phyloP scores from a whole-genome alignment of 2,888 invertebrate genomes.

The Lathronympha strigana region DNA sequence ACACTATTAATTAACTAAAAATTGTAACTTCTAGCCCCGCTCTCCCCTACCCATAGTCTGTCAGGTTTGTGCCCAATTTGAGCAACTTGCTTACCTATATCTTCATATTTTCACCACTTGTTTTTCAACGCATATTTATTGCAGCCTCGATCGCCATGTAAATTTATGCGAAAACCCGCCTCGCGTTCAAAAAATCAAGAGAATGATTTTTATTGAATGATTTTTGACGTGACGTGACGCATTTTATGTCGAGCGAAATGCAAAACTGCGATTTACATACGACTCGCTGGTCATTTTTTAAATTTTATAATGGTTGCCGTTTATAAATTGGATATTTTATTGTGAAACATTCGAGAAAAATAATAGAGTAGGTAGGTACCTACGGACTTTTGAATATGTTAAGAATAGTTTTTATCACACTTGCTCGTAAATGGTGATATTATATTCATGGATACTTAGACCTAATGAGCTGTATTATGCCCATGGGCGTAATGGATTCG shows the following conservation, averaged over 20 bases:
- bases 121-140: conserved; percentile 16
- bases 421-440: too few species aligned
- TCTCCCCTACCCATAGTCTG: not conserved
- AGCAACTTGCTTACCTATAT: conserved; percentile 12
- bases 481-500: too few species aligned
- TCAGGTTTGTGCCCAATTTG: not conserved
- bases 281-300: conserved; percentile 1
- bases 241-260: conserved; percentile 26
- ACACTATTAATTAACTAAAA: too few species aligned
- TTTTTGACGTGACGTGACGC: conserved; percentile 28
- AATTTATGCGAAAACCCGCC: conserved; percentile 27
- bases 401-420: too few species aligned
- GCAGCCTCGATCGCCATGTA: conserved; percentile 21
- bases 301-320: conserved; percentile 4
- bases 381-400: too few species aligned
- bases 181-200: conserved; percentile 14
- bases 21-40: too few species aligned
- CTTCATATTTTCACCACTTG: conserved; percentile 1
- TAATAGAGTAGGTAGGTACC: too few species aligned
- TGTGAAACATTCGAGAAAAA: too few species aligned
- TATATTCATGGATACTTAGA: too few species aligned
- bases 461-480: too few species aligned
- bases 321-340: conserved; percentile 1
- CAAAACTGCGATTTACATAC: conserved; percentile 35
- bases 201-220: conserved; percentile 32